A percentile compares a stretch with the other conserved stretches of the same genome.
Conservation (phyloP, 2,113 vertebrate species). For the Zosterops japonicus region DNA sequence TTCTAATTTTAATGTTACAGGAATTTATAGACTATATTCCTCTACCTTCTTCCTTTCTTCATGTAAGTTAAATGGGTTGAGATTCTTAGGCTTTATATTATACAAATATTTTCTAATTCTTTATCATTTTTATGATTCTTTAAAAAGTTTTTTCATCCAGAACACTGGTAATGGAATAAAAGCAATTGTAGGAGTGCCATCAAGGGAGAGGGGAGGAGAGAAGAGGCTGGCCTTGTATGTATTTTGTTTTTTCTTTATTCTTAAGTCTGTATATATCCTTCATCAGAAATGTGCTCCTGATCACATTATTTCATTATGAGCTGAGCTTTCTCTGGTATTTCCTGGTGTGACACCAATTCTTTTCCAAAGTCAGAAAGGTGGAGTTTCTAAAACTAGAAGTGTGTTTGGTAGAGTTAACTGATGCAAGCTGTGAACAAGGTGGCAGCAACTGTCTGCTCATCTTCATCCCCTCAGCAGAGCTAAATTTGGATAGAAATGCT, state of each 20-base stretch:
- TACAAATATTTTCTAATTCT: background rate
- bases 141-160: background rate
- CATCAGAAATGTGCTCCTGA: background rate
- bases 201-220: background rate
- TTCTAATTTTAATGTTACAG: background rate
- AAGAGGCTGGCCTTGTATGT: fast-evolving
- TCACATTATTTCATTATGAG: background rate
- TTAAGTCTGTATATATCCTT: background rate
- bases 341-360: background rate
- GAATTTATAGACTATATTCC: background rate
- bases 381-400: background rate
- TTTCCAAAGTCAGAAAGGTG: background rate
- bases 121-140: background rate
- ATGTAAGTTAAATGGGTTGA: background rate
- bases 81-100: background rate
- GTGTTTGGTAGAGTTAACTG: background rate
- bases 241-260: background rate
- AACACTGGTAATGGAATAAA: background rate
- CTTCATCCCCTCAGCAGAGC: background rate
- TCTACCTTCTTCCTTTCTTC: background rate
- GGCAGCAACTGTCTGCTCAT: background rate
- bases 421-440: background rate
- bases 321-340: background rate
- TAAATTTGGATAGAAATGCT: background rate
- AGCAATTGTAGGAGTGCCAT: background rate